Evolutionary conservation across 2,113 vertebrate genomes (phyloP), one percentile per base, ranked within the genome.

Genomic region (Pelodiscus sinensis): DNA sequence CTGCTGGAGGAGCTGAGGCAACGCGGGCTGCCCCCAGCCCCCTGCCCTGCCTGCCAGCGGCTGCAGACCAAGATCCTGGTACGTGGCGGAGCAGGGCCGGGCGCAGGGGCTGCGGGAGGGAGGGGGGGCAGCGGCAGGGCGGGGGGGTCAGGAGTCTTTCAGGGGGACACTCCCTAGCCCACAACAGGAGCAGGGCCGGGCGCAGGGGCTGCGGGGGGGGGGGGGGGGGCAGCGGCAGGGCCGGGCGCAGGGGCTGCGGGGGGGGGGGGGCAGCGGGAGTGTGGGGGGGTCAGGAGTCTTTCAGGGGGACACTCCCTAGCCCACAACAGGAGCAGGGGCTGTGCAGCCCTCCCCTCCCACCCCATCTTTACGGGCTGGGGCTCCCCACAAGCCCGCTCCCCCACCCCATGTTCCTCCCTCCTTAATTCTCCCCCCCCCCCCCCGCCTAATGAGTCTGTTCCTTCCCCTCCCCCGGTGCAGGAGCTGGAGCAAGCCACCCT

Each of bases 1-100:
- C 79, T 97, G 6, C 81, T 97, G 87, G 96, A 97, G 0, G 97
- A 97, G 58, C 93, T 97, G 91, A 96, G 96, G 84, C 96, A 97
- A 84, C 94, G 84, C 21, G 89, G 88, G 29, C 73, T 93, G 85
- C 80, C 92, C 68, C 94, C 91, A 2, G 95, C 27, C 15, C 31
- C 95, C 54, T 97, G 97, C 78, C 96, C 96, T 89, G 95, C 94
- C 92, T 97, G 97, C 87, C 97, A 97, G 86, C 88, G 93, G 79
- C 94, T 97, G 35, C 97, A 97, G 94, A 97, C 95, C 93, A 97
- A 96, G 92, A 97, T 97, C 95, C 96, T 96, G 96, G 97, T 97
- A 97, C 5, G 38, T 44, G 38, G 83, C 54, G 78, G 85, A 84
- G 65, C 38, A 44, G 38, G 44, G 5, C 52, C 12, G 51, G 8